Evolutionary conservation across 2,888 invertebrate species (phyloP).

Genomic region (Elegia similella): DNA sequence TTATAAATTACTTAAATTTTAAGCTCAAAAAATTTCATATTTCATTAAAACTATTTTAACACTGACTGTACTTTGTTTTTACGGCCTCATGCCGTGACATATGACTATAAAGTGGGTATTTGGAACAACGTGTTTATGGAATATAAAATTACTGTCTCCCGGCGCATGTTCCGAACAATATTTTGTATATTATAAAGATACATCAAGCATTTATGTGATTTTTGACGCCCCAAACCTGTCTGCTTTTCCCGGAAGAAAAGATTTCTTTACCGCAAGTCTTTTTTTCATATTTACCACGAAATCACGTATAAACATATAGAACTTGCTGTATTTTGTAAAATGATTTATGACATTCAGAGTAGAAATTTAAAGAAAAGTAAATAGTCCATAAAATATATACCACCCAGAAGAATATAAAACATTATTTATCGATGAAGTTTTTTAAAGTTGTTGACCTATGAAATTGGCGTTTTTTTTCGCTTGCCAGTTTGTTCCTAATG

Average conservation of each 20-base stretch:
- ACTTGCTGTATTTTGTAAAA: too few species aligned
- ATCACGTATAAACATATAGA: too few species aligned
- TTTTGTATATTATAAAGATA: slow-evolving; percentile 52
- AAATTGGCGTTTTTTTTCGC: too few species aligned
- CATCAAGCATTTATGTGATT: slow-evolving; percentile 44
- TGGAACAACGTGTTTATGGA: slow-evolving; percentile 72
- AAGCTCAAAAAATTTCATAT: too few species aligned
- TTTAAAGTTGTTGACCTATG: too few species aligned
- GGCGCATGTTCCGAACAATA: slow-evolving; percentile 43
- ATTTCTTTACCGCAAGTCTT: not conserved
- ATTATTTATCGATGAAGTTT: too few species aligned
- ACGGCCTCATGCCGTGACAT: slow-evolving; percentile 66
- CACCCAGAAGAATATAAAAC: too few species aligned
- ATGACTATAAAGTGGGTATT: slow-evolving; percentile 64
- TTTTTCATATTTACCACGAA: not conserved
- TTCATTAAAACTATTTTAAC: not conserved
- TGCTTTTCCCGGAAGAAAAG: not conserved
- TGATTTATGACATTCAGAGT: slow-evolving; percentile 20
- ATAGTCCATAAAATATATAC: too few species aligned
- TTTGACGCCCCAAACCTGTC: slow-evolving; percentile 32
- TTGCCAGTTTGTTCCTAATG: too few species aligned
- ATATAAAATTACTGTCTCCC: slow-evolving; percentile 54
- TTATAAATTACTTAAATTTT: too few species aligned
- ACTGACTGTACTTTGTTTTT: slow-evolving; percentile 23
- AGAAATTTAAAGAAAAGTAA: slow-evolving; percentile 34